Percentiles rank a stretch among this genome's conserved stretches.
These are phyloP conservation scores for Syngnathus scovelli DNA, from an alignment of 2,113 vertebrate species.

Conservation along the genomic window DNA sequence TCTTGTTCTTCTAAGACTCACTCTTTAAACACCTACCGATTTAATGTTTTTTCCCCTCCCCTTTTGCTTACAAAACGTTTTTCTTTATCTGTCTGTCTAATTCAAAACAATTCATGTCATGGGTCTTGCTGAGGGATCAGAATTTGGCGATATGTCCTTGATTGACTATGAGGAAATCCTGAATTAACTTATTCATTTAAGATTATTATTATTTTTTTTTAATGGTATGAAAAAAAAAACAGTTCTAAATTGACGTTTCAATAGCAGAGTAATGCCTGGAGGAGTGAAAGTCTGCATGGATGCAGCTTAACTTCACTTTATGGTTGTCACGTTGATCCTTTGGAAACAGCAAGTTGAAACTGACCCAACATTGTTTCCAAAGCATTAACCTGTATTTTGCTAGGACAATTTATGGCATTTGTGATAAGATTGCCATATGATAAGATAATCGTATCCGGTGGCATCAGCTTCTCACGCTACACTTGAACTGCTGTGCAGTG, in stretches of 20 bases:
- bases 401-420: not conserved
- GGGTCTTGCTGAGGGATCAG: not conserved
- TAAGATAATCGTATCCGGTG: not conserved
- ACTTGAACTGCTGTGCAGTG: not conserved
- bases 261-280: not conserved
- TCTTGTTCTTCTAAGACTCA: conserved; percentile 1
- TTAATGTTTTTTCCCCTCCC: not conserved
- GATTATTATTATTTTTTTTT: not conserved
- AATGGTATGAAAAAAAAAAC: not conserved
- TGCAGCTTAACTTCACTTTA: not conserved
- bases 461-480: not conserved
- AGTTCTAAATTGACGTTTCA: too few species aligned
- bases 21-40: conserved; percentile 5
- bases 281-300: not conserved
- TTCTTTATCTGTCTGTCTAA: not conserved
- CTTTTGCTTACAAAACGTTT: not conserved
- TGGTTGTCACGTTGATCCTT: not conserved
- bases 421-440: not conserved
- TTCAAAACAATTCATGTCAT: not conserved
- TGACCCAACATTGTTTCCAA: not conserved
- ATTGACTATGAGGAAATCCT: not conserved
- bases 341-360: not conserved
- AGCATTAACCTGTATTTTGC: not conserved
- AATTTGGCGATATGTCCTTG: not conserved
- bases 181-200: not conserved